phyloP scores from a whole-genome alignment of 2,888 invertebrate genomes.

The Sinhomidia bicolor region DNA sequence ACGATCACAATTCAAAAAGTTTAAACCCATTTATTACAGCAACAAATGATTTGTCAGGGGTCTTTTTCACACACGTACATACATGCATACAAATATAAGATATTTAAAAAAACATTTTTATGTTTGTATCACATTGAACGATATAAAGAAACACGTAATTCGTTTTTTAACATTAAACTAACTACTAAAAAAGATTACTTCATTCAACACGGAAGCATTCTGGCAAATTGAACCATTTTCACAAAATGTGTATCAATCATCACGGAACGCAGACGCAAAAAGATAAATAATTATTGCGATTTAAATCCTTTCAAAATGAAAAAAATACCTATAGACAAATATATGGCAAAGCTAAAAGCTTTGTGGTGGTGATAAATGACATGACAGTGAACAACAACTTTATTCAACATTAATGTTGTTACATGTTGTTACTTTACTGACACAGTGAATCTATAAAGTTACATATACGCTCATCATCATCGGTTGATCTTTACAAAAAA shows the following conservation, averaged over 20 bases:
- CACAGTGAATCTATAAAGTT: too few relatives aligned
- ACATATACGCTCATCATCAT: too few relatives aligned
- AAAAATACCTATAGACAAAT: too few relatives aligned
- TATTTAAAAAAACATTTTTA: too few relatives aligned
- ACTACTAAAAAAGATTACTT: background rate
- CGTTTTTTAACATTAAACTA: background rate
- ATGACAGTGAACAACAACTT: background rate
- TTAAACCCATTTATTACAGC: background rate
- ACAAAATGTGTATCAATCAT: background rate
- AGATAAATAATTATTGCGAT: background rate
- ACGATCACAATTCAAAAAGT: background rate
- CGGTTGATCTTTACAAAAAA: background rate
- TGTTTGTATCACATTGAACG: background rate
- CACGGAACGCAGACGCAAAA: background rate
- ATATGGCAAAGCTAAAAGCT: background rate
- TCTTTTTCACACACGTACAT: background rate
- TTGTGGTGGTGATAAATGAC: background rate
- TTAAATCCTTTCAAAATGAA: background rate
- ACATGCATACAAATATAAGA: background rate
- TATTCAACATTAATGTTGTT: too few relatives aligned
- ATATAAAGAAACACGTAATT: background rate
- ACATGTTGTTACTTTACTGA: background rate
- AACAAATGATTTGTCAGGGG: background rate
- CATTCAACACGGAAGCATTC: slow-evolving; percentile 53
- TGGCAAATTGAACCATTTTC: slow-evolving; percentile 30